These are phyloP conservation scores for Asarcornis scutulata DNA, from an alignment of 2,113 vertebrate genomes.

Conservation along the genomic window DNA sequence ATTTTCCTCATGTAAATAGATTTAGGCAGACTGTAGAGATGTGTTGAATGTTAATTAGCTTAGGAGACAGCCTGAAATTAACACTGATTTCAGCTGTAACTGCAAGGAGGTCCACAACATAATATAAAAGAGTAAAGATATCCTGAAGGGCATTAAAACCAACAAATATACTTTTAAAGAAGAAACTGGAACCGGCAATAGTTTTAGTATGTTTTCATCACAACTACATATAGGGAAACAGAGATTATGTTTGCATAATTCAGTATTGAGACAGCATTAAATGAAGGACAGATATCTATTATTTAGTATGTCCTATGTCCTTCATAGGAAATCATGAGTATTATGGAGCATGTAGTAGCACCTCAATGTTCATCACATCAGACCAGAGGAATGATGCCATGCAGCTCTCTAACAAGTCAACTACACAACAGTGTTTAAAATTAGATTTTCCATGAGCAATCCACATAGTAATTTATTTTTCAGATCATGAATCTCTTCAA, in stretches of 20 bases:
- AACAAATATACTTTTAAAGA: background rate
- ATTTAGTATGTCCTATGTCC: background rate
- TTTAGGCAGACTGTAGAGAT: constrained; percentile 1
- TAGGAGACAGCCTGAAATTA: constrained; percentile 4
- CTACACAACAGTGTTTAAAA: constrained; percentile 35
- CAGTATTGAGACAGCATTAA: background rate
- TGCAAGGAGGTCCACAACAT: background rate
- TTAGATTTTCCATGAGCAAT: constrained; percentile 61
- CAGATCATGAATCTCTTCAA: background rate
- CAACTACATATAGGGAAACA: background rate
- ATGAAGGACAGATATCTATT: background rate
- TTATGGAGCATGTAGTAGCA: background rate
- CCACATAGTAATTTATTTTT: constrained; percentile 8
- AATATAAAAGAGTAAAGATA: background rate
- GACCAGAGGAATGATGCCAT: background rate
- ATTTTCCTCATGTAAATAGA: constrained; percentile 6
- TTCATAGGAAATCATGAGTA: background rate
- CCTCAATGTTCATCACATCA: background rate
- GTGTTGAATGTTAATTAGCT: background rate
- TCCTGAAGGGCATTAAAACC: background rate
- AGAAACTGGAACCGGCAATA: constrained; percentile 21
- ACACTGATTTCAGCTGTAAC: constrained; percentile 15
- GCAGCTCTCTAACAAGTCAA: constrained; percentile 11
- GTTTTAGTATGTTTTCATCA: background rate
- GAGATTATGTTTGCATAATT: background rate